phyloP scores from a whole-genome alignment of 2,888 invertebrate species.

The Neoitamus cyanurus region DNA sequence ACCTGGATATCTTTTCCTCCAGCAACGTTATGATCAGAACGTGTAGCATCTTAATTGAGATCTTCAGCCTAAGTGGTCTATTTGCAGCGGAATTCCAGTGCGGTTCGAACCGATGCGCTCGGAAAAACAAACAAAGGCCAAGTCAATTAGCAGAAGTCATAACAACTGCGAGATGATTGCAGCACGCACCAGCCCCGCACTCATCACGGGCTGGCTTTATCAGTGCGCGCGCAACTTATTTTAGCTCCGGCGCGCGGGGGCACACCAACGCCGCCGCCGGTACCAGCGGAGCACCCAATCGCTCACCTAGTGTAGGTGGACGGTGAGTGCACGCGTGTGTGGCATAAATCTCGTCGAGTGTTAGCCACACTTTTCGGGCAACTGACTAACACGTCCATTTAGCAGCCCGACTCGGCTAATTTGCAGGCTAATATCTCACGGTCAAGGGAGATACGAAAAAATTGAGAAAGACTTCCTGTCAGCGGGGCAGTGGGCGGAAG shows the following conservation, averaged over 20 bases:
- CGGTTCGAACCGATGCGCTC: neutral
- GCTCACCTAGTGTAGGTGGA: neutral
- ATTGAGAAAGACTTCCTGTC: slow-evolving; percentile 20
- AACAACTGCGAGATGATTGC: slow-evolving; percentile 45
- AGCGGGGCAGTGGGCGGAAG: slow-evolving; percentile 34
- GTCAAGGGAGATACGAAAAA: slow-evolving; percentile 33
- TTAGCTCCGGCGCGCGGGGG: neutral
- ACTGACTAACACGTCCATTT: neutral
- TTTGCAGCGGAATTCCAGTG: slow-evolving; percentile 4
- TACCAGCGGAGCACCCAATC: too few relatives aligned
- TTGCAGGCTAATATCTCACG: slow-evolving; percentile 23
- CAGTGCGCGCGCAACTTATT: slow-evolving; percentile 24
- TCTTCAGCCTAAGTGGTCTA: slow-evolving; percentile 20
- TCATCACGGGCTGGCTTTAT: neutral
- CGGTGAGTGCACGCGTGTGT: slow-evolving; percentile 11
- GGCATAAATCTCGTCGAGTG: neutral
- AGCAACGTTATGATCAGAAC: slow-evolving; percentile 15
- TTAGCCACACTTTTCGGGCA: slow-evolving; percentile 8
- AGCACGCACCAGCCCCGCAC: neutral
- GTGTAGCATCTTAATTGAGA: slow-evolving; percentile 38
- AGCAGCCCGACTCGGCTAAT: neutral
- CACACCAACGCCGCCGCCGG: too few relatives aligned
- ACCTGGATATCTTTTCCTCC: neutral
- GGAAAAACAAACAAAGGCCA: slow-evolving; percentile 45
- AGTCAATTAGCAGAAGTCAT: slow-evolving; percentile 51